phyloP scores from a whole-genome alignment of 2,888 invertebrate species.

The Drosophila meridionalis region DNA sequence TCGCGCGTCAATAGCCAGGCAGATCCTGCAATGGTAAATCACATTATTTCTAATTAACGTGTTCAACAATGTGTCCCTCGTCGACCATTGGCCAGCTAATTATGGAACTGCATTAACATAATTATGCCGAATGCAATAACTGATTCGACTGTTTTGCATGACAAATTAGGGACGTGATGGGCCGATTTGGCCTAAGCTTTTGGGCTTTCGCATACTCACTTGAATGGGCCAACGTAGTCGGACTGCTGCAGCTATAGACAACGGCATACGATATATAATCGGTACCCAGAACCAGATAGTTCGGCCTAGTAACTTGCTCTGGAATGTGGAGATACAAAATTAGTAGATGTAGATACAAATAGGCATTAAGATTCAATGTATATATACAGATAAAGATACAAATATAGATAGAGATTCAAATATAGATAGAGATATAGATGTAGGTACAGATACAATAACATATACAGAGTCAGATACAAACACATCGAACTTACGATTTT shows the following conservation, averaged over 20 bases:
- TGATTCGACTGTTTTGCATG: constrained; percentile 61
- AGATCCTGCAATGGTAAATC: constrained; percentile 57
- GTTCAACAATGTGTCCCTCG: constrained; percentile 34
- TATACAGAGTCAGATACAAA: not conserved
- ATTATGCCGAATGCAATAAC: constrained; percentile 66
- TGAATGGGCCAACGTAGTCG: constrained; percentile 69
- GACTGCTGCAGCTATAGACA: constrained; percentile 87
- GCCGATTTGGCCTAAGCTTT: not conserved
- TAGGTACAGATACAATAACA: not conserved
- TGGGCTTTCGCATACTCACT: constrained; percentile 75
- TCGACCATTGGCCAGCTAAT: constrained; percentile 51
- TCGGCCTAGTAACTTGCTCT: constrained; percentile 55
- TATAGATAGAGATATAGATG: not conserved
- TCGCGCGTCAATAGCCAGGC: constrained; percentile 81
- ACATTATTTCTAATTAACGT: constrained; percentile 45
- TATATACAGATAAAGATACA: not conserved
- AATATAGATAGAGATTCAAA: not conserved
- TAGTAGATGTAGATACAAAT: not conserved
- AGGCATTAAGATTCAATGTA: too few species aligned
- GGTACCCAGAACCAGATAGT: constrained; percentile 88
- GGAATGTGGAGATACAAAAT: not conserved
- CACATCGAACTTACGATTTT: constrained; percentile 61
- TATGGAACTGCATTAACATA: constrained; percentile 48
- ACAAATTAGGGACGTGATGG: constrained; percentile 52
- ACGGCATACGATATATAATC: constrained; percentile 88